Base-by-base conservation (phyloP, 2,888 invertebrate species). In the Drosophila peninsularis region DNA sequence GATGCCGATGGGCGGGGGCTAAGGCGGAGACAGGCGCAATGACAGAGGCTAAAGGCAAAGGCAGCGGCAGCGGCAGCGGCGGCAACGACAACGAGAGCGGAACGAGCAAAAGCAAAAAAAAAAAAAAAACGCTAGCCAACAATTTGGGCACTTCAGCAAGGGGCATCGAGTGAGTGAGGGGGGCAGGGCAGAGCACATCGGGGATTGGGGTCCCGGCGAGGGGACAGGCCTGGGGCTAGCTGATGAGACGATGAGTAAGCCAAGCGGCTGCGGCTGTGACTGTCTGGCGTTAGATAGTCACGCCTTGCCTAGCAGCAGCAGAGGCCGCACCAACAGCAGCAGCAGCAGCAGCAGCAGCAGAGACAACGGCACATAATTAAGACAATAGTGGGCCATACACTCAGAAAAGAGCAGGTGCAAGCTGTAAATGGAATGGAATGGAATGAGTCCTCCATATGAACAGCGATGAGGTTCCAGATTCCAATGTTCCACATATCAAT, bases 241-340 rank as follows among this genome's bases (percentile, higher is more conserved):
- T 47, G 78, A 74, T 71, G 77, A 74, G 74, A 65, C 78, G 83
- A 82, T 78, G 75, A 77, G 81, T 75, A 78, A 78, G 75, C 78
- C 58, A 52, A 69, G 52, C 79, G 75, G 64, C 77, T 64, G 80
- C 60, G 62, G 47, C 71, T 71, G 75, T 72, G 66, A 47, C 75
- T 71, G 77, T 72, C 79, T 78, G 61, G 70, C 78, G 62, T 56
- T 78, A 83, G 82, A 82, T 82, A 82, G 83, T 85, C 82, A 85
- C 61, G 68, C 68, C 61, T 61, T 68, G 68, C 27, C 34, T 19
- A 65, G 39, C 47, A 66, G 37, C 75, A 57, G 53, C 75, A 49
- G 74, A 53, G 54, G 36, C 72, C 45, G 56, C 64, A 52, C 47
- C 54, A 63, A 45, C 34, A 37, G 24, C 50, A 32, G 32, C 27